These are phyloP conservation scores for Teleogryllus oceanicus DNA, from an alignment of 2,888 invertebrate genomes.

Conservation along the genomic window DNA sequence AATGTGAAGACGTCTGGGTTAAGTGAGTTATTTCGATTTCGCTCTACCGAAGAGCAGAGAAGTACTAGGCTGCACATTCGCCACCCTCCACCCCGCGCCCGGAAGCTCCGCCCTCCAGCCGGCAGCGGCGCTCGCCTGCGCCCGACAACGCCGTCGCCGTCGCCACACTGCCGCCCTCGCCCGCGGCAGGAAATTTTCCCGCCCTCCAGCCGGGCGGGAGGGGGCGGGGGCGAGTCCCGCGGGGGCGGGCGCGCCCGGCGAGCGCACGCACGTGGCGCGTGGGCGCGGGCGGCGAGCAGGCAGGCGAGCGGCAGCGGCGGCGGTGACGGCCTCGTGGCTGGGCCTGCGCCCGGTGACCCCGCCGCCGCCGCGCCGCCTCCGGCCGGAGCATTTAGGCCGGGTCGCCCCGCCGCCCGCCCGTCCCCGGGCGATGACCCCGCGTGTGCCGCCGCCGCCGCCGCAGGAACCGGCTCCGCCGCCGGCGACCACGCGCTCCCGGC, in stretches of 20 bases:
- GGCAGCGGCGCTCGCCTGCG: too few relatives aligned
- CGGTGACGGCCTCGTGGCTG: neutral
- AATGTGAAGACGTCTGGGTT: too few relatives aligned
- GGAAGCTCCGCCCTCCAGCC: too few relatives aligned
- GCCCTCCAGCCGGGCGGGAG: too few relatives aligned
- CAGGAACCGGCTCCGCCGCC: neutral
- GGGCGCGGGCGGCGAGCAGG: conserved; percentile 24
- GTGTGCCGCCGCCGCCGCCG: conserved; percentile 28
- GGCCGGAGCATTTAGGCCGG: conserved; percentile 18
- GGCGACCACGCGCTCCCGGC: too few relatives aligned
- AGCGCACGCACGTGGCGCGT: conserved; percentile 7
- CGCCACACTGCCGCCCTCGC: too few relatives aligned
- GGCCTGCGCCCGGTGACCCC: conserved; percentile 20
- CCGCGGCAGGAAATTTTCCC: too few relatives aligned
- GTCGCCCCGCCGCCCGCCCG: conserved; percentile 38
- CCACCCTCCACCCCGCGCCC: too few relatives aligned
- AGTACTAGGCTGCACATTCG: too few relatives aligned
- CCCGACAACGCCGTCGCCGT: too few relatives aligned
- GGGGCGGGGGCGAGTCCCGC: neutral
- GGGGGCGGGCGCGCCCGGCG: neutral
- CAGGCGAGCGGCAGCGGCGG: conserved; percentile 43
- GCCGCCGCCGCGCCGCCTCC: conserved; percentile 42
- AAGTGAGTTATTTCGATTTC: too few relatives aligned
- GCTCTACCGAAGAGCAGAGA: too few relatives aligned
- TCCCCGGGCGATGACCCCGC: conserved; percentile 27